These are phyloP conservation scores for Corydoras sp. DNA, from an alignment of 2,113 vertebrate species.

Conservation along the genomic window DNA sequence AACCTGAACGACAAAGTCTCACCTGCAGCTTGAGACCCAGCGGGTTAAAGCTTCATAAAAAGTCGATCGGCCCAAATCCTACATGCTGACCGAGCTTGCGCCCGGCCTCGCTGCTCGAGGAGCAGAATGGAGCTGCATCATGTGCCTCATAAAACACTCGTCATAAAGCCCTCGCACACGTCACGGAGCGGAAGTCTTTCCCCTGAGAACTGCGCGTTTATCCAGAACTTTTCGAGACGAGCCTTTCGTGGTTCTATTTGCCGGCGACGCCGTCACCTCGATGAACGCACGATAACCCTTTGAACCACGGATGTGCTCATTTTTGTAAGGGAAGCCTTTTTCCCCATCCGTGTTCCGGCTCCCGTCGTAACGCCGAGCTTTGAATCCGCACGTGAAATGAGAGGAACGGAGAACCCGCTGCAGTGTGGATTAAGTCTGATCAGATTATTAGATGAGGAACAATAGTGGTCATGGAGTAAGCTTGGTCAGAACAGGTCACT, in stretches of 20 bases:
- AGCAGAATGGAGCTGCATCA: conserved; percentile 8
- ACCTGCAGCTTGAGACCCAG: neutral
- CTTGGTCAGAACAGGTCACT: too few species aligned
- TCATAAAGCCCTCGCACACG: conserved; percentile 6
- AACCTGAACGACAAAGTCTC: too few species aligned
- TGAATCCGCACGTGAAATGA: too few species aligned
- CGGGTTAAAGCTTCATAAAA: neutral
- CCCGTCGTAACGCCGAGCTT: too few species aligned
- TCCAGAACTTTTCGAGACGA: conserved; percentile 19
- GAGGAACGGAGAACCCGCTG: too few species aligned
- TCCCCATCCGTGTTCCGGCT: too few species aligned
- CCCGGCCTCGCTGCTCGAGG: neutral
- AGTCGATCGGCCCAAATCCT: neutral
- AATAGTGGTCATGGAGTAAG: too few species aligned
- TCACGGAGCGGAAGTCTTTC: conserved; percentile 29
- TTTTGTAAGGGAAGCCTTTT: too few species aligned
- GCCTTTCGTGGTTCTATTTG: conserved; percentile 15
- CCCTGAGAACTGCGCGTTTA: conserved; percentile 2
- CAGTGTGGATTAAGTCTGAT: too few species aligned
- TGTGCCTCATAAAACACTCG: conserved; percentile 7
- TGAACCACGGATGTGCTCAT: neutral
- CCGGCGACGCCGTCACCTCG: neutral
- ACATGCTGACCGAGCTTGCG: neutral
- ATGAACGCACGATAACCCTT: neutral
- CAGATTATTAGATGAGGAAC: too few species aligned